phyloP scores from a whole-genome alignment of 2,113 vertebrate genomes.

The Macroglossus sobrinus region DNA sequence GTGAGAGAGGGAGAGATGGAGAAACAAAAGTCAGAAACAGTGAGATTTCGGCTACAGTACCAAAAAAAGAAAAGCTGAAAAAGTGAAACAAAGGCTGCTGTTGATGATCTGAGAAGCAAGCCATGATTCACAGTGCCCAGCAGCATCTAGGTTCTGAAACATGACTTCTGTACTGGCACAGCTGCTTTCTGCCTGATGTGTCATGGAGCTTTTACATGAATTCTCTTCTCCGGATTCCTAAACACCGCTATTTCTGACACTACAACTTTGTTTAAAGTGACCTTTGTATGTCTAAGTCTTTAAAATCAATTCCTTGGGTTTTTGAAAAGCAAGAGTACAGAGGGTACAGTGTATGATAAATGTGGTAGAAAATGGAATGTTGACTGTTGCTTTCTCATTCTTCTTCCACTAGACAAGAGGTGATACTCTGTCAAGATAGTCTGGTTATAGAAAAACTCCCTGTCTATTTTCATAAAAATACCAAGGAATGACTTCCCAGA shows the following conservation, averaged over 20 bases:
- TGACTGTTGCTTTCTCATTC: background rate
- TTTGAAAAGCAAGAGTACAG: background rate
- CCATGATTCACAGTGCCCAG: accelerated
- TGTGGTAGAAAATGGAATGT: background rate
- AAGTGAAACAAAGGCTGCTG: background rate
- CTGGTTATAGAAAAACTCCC: background rate
- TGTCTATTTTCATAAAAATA: background rate
- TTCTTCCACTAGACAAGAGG: background rate
- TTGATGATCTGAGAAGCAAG: background rate
- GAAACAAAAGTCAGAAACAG: background rate
- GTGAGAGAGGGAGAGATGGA: background rate
- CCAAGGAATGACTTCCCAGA: background rate
- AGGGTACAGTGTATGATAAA: background rate
- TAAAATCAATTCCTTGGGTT: background rate
- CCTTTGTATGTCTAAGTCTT: background rate
- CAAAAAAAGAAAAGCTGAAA: background rate
- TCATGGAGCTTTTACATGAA: background rate
- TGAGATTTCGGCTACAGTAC: background rate
- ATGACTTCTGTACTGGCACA: background rate
- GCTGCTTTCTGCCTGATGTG: background rate
- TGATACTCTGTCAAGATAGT: background rate
- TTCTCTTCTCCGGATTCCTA: background rate
- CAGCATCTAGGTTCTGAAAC: background rate
- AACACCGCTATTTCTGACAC: background rate
- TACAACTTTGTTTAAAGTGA: background rate